These are phyloP conservation scores for Terebella lapidaria DNA, from an alignment of 2,888 invertebrate species.

Conservation along the genomic window DNA sequence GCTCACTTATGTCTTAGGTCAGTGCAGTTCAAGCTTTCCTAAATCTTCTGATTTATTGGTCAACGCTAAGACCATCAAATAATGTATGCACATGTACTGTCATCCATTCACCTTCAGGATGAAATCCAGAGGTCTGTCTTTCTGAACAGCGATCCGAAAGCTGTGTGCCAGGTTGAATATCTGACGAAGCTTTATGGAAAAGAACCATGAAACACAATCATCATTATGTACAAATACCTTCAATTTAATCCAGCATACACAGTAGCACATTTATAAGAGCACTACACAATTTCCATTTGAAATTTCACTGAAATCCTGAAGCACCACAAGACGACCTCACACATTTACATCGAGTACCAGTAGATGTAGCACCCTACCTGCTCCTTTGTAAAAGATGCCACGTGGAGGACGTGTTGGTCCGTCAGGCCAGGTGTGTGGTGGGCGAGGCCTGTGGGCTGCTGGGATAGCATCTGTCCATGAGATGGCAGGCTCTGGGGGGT, in stretches of 20 bases:
- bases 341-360: no score
- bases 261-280: no score
- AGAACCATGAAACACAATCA: no score
- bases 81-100: no score
- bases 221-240: no score
- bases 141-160: constrained; percentile 74
- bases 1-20: no score
- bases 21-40: no score
- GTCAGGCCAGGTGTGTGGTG: constrained; percentile 15
- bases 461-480: background rate
- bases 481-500: background rate
- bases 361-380: constrained; percentile 32
- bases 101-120: constrained; percentile 66
- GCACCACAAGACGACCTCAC: no score
- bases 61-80: background rate
- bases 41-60: no score
- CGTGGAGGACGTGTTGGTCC: constrained; percentile 76
- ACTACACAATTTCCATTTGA: no score
- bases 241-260: no score
- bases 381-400: constrained; percentile 81
- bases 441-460: constrained; percentile 48
- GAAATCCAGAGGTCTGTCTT: constrained; percentile 78
- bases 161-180: constrained; percentile 87
- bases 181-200: constrained; percentile 65
- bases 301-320: no score